These are phyloP conservation scores for Perca schrenkii DNA, from an alignment of 2,113 vertebrate species.

Conservation along the genomic window DNA sequence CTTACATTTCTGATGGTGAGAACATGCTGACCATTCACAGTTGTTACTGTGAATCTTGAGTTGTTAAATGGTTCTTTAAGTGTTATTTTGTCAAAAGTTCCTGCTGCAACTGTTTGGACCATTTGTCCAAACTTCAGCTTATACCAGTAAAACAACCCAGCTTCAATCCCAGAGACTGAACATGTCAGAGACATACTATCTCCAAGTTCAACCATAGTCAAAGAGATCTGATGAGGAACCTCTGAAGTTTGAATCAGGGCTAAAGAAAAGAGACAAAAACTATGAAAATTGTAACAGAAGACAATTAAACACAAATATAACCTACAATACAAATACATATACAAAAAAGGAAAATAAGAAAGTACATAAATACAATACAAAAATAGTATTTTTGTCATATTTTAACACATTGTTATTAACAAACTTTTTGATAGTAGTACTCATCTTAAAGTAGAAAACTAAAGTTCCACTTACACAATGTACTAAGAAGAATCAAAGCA, in stretches of 20 bases:
- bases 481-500: slow-evolving; percentile 48
- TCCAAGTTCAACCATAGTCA: too few species aligned
- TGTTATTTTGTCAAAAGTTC: rapidly evolving
- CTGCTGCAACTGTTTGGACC: slow-evolving; percentile 14
- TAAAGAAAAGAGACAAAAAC: too few species aligned
- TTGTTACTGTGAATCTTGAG: not conserved
- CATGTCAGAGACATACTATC: too few species aligned
- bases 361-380: not conserved
- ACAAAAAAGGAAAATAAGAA: not conserved
- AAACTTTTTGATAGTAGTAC: not conserved
- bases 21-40: rapidly evolving
- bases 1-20: not conserved
- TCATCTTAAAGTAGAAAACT: not conserved
- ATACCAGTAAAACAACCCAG: too few species aligned
- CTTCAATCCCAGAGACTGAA: too few species aligned
- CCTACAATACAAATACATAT: not conserved
- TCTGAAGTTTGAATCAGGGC: too few species aligned
- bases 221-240: too few species aligned
- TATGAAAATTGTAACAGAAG: too few species aligned
- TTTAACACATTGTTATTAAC: not conserved
- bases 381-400: not conserved
- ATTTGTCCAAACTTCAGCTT: too few species aligned
- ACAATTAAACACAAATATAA: too few species aligned
- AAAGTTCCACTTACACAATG: slow-evolving; percentile 45
- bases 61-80: not conserved